These are phyloP conservation scores for Misgurnus anguillicaudatus DNA, from an alignment of 2,113 vertebrate species.

Conservation along the genomic window DNA sequence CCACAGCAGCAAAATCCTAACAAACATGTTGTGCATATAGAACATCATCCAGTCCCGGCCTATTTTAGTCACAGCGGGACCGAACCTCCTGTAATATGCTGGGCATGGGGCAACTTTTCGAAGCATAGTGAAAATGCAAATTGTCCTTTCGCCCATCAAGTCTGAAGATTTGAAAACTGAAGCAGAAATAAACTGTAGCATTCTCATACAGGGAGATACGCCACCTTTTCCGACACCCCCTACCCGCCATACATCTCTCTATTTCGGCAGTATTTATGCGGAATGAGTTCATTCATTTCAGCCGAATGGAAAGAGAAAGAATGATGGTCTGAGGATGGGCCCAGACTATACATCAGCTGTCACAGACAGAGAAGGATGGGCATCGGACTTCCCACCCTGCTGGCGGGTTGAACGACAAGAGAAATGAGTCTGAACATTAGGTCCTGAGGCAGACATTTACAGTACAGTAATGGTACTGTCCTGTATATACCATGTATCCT, in stretches of 20 bases:
- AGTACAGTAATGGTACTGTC: neutral
- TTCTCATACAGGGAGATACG: neutral
- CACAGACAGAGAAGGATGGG: conserved; percentile 9
- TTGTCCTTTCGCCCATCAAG: neutral
- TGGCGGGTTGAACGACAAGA: neutral
- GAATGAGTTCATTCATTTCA: conserved; percentile 59
- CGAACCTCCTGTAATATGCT: neutral
- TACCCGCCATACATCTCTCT: conserved; percentile 9
- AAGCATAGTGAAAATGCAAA: conserved; percentile 18
- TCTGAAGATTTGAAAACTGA: conserved; percentile 11
- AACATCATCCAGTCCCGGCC: neutral
- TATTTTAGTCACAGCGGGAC: neutral
- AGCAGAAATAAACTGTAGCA: neutral
- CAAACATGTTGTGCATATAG: no score
- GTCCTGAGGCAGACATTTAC: neutral
- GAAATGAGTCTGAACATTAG: conserved; percentile 2
- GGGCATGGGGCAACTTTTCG: neutral
- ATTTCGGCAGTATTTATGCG: conserved; percentile 52
- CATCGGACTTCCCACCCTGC: neutral
- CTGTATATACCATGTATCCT: neutral
- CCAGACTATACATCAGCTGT: conserved; percentile 39
- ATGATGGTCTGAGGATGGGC: conserved; percentile 23
- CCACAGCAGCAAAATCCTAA: no score
- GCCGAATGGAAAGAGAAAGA: conserved; percentile 50
- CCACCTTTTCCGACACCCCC: neutral